Conservation (phyloP, 2,888 invertebrate genomes). For the Acanthoscelides obtectus region DNA sequence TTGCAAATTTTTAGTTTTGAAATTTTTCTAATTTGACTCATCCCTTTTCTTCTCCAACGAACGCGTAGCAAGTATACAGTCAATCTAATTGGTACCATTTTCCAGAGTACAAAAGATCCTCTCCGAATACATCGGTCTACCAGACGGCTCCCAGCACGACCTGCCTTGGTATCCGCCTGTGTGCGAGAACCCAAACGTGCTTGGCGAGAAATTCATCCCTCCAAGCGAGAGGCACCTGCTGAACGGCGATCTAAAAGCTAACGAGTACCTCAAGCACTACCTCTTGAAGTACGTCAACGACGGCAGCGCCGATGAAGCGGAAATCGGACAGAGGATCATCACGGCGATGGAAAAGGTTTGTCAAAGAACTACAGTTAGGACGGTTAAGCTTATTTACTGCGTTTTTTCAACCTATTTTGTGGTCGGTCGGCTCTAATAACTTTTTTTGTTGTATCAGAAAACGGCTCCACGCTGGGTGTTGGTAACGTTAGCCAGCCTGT, state of each 20-base stretch:
- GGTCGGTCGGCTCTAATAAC: background rate
- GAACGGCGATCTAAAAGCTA: constrained; percentile 33
- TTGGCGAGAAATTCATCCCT: constrained; percentile 42
- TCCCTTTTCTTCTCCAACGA: too few species aligned
- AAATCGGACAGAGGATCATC: constrained; percentile 73
- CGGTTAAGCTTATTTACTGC: background rate
- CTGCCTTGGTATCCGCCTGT: constrained; percentile 75
- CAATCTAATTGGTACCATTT: too few species aligned
- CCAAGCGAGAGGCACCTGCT: constrained; percentile 34
- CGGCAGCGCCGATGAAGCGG: constrained; percentile 55
- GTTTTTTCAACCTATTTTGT: background rate
- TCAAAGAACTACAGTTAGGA: too few species aligned
- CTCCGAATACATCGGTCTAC: constrained; percentile 60
- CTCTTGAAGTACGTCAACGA: constrained; percentile 43
- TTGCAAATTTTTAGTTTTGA: too few species aligned
- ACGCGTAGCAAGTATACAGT: too few species aligned
- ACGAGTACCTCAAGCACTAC: constrained; percentile 35
- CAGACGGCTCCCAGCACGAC: constrained; percentile 58
- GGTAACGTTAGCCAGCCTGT: constrained; percentile 67
- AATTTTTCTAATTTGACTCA: too few species aligned
- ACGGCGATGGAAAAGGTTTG: constrained; percentile 63
- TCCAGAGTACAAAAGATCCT: constrained; percentile 53
- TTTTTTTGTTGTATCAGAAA: constrained; percentile 49
- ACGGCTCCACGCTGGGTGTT: constrained; percentile 70
- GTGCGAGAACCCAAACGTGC: constrained; percentile 50